A percentile compares a stretch with the other conserved stretches of the same genome.
Conservation (phyloP, 2,797 vertebrate species). For the Oophaga sylvatica region DNA sequence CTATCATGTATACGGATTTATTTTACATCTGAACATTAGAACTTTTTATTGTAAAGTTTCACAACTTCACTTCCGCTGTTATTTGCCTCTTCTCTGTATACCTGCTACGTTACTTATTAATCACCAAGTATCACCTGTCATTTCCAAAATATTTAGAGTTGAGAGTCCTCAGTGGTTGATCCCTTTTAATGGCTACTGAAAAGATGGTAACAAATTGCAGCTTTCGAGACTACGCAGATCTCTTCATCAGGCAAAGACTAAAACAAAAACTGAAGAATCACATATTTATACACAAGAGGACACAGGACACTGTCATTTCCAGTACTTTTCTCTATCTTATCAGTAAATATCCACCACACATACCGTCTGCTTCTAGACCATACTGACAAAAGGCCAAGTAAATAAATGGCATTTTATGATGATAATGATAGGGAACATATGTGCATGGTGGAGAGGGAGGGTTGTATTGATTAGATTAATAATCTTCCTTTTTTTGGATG, state of each 20-base stretch:
- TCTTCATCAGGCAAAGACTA: too few relatives aligned
- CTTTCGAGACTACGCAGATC: too few relatives aligned
- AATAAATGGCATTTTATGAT: constrained; percentile 33
- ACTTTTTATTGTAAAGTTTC: neutral
- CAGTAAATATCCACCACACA: neutral
- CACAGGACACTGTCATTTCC: neutral
- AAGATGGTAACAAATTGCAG: too few relatives aligned
- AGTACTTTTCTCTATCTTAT: neutral
- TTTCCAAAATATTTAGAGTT: too few relatives aligned
- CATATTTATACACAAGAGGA: too few relatives aligned
- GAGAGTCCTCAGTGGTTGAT: too few relatives aligned
- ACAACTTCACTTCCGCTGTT: neutral
- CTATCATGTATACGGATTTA: neutral
- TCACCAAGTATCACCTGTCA: neutral
- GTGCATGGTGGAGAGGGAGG: constrained; percentile 30
- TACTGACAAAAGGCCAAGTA: neutral
- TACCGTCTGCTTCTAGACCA: too few relatives aligned
- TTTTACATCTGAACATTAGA: neutral
- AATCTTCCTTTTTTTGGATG: constrained; percentile 29
- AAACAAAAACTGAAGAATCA: too few relatives aligned
- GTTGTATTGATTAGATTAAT: constrained; percentile 39
- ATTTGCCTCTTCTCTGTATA: neutral
- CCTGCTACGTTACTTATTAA: neutral
- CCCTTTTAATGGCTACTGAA: too few relatives aligned
- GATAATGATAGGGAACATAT: constrained; percentile 28